Conservation (phyloP, 2,888 invertebrate genomes). For the Timandra comae region DNA sequence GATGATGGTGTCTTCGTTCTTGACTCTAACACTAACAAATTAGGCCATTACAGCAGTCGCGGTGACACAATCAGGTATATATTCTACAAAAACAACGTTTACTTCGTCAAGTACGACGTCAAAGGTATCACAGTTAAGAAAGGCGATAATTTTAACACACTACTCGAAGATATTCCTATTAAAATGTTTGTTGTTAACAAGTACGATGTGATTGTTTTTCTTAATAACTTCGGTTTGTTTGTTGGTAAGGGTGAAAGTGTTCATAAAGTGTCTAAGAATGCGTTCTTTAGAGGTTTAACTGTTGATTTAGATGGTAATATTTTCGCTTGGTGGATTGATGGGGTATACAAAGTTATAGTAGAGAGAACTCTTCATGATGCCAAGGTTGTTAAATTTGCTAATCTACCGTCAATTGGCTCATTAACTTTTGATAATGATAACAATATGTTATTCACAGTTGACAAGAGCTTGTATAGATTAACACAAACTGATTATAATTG, state of each 20-base stretch:
- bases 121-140: constrained; percentile 46
- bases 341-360: constrained; percentile 50
- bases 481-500: too few relatives aligned
- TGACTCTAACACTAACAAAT: constrained; percentile 32
- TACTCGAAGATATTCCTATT: constrained; percentile 38
- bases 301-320: constrained; percentile 49
- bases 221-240: constrained; percentile 46
- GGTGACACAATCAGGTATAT: constrained; percentile 48
- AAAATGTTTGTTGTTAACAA: constrained; percentile 54
- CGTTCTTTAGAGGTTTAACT: constrained; percentile 53
- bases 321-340: constrained; percentile 65
- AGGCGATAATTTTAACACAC: constrained; percentile 41
- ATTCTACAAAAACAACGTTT: constrained; percentile 50
- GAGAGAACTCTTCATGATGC: constrained; percentile 38
- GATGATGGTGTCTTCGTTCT: constrained; percentile 51
- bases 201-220: constrained; percentile 45
- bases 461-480: constrained; percentile 41
- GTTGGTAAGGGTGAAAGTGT: constrained; percentile 36
- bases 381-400: constrained; percentile 37
- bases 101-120: constrained; percentile 43
- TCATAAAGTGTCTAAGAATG: constrained; percentile 44
- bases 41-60: constrained; percentile 47
- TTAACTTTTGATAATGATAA: constrained; percentile 57
- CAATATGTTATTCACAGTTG: constrained; percentile 49
- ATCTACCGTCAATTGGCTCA: constrained; percentile 43